Evolutionary conservation across 2,888 invertebrate species (phyloP).

Genomic region (Luperina nickerlii): DNA sequence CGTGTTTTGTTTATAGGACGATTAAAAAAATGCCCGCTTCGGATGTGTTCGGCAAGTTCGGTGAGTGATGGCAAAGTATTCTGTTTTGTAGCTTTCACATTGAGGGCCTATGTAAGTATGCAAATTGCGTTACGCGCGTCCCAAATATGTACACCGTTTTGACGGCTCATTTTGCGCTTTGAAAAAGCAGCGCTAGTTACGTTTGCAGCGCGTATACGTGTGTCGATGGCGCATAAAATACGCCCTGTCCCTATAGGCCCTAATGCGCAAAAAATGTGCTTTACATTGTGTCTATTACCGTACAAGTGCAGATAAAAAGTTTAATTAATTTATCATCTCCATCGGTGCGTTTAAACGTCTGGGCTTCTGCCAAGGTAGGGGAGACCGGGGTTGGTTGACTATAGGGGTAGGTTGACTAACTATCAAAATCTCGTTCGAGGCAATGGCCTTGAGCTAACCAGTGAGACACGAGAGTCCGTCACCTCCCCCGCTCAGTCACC

Average conservation of each 20-base stretch:
- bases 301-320: slow-evolving; percentile 21
- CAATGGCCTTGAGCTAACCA: too few species aligned
- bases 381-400: too few species aligned
- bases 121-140: not conserved
- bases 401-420: too few species aligned
- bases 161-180: not conserved
- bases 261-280: not conserved
- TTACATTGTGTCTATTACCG: not conserved
- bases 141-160: not conserved
- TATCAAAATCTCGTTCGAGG: too few species aligned
- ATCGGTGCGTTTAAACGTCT: slow-evolving; percentile 25
- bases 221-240: not conserved
- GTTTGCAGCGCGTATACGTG: not conserved
- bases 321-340: slow-evolving; percentile 28
- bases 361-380: slow-evolving; percentile 41
- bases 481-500: too few species aligned
- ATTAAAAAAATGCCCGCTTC: too few species aligned
- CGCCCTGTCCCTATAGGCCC: not conserved
- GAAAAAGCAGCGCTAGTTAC: not conserved
- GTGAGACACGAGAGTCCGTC: too few species aligned
- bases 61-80: too few species aligned
- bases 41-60: too few species aligned
- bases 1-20: too few species aligned
- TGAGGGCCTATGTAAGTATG: not conserved
- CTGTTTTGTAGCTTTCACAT: not conserved